A percentile compares a stretch with the other conserved stretches of the same genome.
Conservation (phyloP, 2,888 invertebrate genomes). For the Cryptosula pallasiana region DNA sequence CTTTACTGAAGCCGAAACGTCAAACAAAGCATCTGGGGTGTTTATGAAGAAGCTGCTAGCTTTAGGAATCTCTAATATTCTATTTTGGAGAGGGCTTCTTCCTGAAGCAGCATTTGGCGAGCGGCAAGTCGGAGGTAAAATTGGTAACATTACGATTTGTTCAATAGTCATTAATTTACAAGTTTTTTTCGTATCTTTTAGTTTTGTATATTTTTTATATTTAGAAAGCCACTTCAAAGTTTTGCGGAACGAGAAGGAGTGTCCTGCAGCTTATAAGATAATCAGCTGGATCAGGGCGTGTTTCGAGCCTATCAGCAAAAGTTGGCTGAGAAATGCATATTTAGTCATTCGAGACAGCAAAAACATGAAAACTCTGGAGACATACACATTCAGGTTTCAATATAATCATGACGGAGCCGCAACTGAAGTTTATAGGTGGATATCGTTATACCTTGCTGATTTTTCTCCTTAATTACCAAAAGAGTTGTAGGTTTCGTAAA, state of each 20-base stretch:
- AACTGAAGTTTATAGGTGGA: constrained; percentile 4
- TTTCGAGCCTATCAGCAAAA: background rate
- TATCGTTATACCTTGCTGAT: too few relatives aligned
- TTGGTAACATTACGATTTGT: too few relatives aligned
- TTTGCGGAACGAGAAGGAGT: constrained; percentile 3
- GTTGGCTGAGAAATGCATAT: constrained; percentile 6
- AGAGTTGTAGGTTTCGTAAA: too few relatives aligned
- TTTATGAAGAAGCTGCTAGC: constrained; percentile 23
- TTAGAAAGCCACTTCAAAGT: background rate
- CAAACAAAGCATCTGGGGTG: background rate
- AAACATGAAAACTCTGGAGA: constrained; percentile 1
- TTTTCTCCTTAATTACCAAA: too few relatives aligned
- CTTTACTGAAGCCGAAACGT: background rate
- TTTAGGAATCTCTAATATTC: constrained; percentile 7
- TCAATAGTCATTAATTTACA: background rate
- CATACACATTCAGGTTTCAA: constrained; percentile 21
- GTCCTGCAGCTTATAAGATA: constrained; percentile 8
- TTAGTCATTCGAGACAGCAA: constrained; percentile 7
- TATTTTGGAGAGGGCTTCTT: background rate
- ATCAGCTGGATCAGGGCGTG: constrained; percentile 21
- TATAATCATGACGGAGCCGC: background rate
- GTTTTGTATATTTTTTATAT: background rate
- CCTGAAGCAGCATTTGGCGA: constrained; percentile 13
- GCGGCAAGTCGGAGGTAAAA: background rate
- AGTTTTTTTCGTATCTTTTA: background rate